Base-by-base conservation (phyloP, 1,140 invertebrate species). In the Nylanderia fulva region DNA sequence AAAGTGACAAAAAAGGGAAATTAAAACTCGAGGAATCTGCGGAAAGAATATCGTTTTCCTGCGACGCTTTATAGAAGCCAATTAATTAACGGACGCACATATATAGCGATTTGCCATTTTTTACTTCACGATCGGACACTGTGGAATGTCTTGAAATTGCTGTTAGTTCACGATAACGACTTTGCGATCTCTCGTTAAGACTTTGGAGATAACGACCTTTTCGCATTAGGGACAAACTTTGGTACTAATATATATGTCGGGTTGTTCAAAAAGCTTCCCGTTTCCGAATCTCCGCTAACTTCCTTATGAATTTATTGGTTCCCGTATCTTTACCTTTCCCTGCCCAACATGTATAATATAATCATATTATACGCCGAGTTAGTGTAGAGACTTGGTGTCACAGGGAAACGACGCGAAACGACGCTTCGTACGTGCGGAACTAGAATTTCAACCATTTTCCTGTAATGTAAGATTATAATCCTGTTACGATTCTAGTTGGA, bases 51-150 rank as follows among this genome's bases (percentile, higher is more conserved):
- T 52, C 8, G 63, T 13, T 42, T 2, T 8, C 27, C 2, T 11
- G 9, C 15, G 21, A 27, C 36, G 33, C 33, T 15, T 68, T 27
- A 36, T 33, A 56, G 56, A 39, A 75, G 71, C 86, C 86, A 90
- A 91, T 86, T 89, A 90, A 91, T 86, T 89, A 90, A 88, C 52
- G 69, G 52, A 86, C 71, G 33, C 58, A 45, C 21, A 66, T n/a
- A n/a, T n/a, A n/a, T n/a, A 48, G 36, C 48, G 72, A 64, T 18
- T 29, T 56, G 66, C 18, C 0, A 24, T 48, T 71, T 86, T 75
- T 58, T 39, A 15, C 4, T n/a, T 27, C 39, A 42, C 66, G 39
- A 72, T 29, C 11, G 63, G 9, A 13, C 52, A 18, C 61, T 21
- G 66, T 42, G 75, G 60, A 68, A 88, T 88, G 72, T 74, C 60